Evolutionary conservation across 1,140 invertebrate genomes (phyloP).

Genomic region (Drosophila hydei): DNA sequence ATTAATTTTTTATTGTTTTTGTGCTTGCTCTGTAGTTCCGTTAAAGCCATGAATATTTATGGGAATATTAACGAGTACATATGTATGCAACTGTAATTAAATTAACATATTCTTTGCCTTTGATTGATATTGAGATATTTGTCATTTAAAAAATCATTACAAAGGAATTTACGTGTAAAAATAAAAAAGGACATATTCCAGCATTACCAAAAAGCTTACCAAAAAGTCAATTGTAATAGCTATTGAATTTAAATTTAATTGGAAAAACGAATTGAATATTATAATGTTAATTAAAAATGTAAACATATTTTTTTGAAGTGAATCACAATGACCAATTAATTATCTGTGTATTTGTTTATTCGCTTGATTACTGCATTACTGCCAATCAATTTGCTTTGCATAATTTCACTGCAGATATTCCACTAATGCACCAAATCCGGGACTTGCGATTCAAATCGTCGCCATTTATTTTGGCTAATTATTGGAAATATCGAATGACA

Average conservation of each 20-base stretch:
- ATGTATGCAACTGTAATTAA: not conserved
- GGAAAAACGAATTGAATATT: not conserved
- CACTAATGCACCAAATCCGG: slow-evolving; percentile 51
- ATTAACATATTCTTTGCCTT: not conserved
- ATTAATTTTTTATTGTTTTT: not conserved
- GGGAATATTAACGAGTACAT: not conserved
- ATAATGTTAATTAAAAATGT: not conserved
- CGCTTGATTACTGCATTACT: not conserved
- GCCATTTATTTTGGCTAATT: slow-evolving; percentile 71
- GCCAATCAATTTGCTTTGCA: slow-evolving; percentile 6
- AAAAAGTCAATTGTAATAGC: no score
- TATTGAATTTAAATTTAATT: no score
- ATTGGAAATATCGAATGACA: slow-evolving; percentile 52
- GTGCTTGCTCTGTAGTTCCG: slow-evolving; percentile 1
- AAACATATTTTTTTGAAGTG: no score
- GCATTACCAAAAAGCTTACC: no score
- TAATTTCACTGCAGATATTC: slow-evolving; percentile 42
- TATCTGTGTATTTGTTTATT: not conserved
- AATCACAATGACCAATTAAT: no score
- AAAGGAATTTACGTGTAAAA: not conserved
- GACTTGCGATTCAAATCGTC: slow-evolving; percentile 38
- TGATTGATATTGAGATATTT: slow-evolving; percentile 1
- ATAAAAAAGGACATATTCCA: no score
- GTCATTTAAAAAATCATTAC: no score
- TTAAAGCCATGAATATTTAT: slow-evolving; percentile 19